Percentiles rank a stretch among this genome's conserved stretches.
Evolutionary conservation across 1,140 invertebrate genomes (phyloP).

Genomic region (Antheraea pernyi): DNA sequence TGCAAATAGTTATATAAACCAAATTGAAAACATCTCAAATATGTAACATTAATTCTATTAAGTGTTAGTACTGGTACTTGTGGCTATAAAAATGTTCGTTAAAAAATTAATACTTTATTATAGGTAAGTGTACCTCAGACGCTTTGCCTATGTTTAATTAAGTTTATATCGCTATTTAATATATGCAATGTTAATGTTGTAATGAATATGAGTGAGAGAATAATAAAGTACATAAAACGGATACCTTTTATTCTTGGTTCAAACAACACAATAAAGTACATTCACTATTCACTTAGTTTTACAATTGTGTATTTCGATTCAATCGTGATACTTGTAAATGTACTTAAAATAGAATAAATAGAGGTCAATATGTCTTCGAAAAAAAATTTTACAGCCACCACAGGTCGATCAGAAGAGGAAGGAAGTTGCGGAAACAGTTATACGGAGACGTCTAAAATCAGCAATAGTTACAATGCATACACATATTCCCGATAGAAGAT

Average conservation of each 20-base stretch:
- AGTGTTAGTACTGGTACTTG: not conserved
- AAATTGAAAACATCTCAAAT: not conserved
- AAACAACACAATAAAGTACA: slow-evolving; percentile 40
- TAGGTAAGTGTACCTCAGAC: not conserved
- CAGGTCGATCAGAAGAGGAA: slow-evolving; percentile 62
- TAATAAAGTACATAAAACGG: not conserved
- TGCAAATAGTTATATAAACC: not conserved
- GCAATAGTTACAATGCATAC: slow-evolving; percentile 66
- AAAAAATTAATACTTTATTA: not conserved
- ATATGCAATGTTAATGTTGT: not conserved
- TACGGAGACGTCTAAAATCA: slow-evolving; percentile 67
- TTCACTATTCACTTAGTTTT: slow-evolving; percentile 21
- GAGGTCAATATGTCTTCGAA: not conserved
- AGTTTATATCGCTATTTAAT: not conserved
- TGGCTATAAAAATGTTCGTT: not conserved
- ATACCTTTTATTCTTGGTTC: slow-evolving; percentile 40
- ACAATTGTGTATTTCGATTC: not conserved
- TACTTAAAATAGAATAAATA: slow-evolving; percentile 7
- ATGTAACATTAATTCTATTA: not conserved
- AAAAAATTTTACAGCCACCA: slow-evolving; percentile 49
- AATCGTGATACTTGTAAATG: slow-evolving; percentile 1
- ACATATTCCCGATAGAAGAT: slow-evolving; percentile 49
- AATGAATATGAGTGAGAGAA: not conserved
- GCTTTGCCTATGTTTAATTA: not conserved
- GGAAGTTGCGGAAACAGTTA: slow-evolving; percentile 57